A percentile compares a stretch with the other conserved stretches of the same genome.
These are phyloP conservation scores for Tursiops truncatus DNA, from an alignment of 2,113 vertebrate genomes.

Conservation along the genomic window DNA sequence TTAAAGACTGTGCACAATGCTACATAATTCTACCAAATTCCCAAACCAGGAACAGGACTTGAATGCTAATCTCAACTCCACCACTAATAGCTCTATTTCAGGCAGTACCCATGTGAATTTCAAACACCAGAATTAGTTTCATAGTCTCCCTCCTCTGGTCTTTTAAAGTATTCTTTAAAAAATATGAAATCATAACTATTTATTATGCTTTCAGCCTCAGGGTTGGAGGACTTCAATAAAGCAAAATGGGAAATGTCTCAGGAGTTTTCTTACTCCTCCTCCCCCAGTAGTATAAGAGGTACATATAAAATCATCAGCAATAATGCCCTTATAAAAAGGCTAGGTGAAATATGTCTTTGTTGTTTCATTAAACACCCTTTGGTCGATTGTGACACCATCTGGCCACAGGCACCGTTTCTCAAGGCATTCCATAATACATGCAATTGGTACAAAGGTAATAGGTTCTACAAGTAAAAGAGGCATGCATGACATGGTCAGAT, in stretches of 20 bases:
- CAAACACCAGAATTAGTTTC: background rate
- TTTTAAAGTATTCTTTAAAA: conserved; percentile 9
- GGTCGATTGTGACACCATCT: background rate
- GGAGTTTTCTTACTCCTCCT: background rate
- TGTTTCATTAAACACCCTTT: background rate
- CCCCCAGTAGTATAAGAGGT: background rate
- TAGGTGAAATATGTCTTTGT: background rate
- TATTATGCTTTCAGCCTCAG: background rate
- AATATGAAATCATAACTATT: background rate
- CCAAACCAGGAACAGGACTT: background rate
- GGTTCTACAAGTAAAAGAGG: background rate
- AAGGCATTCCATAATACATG: background rate
- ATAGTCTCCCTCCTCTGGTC: background rate
- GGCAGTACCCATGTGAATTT: background rate
- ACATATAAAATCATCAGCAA: background rate
- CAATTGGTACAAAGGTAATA: background rate
- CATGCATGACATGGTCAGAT: background rate
- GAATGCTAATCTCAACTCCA: background rate
- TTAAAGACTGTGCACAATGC: background rate
- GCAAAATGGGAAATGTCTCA: background rate
- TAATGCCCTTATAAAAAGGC: background rate
- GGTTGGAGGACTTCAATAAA: background rate
- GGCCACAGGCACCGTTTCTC: background rate
- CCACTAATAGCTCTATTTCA: background rate
- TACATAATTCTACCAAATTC: background rate